These are phyloP conservation scores for Halocaridina rubra DNA, from an alignment of 2,888 invertebrate genomes.

Conservation along the genomic window DNA sequence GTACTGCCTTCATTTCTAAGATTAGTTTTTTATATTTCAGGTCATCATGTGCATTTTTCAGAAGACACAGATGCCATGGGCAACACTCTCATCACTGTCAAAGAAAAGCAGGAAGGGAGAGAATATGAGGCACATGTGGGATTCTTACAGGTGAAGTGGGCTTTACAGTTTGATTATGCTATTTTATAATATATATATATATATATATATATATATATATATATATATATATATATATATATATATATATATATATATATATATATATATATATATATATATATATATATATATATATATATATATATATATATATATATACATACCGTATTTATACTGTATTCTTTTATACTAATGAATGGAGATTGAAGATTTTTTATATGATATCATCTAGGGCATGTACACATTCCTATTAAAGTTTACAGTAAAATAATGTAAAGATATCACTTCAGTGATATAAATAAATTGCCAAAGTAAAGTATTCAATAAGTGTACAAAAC, in stretches of 20 bases:
- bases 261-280: conserved; percentile 14
- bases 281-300: conserved; percentile 25
- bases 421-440: no score
- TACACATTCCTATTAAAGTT: no score
- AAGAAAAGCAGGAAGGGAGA: conserved; percentile 23
- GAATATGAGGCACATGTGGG: conserved; percentile 51
- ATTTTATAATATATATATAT: conserved; percentile 18
- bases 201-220: conserved; percentile 26
- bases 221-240: no score
- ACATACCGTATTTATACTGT: conserved; percentile 3
- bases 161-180: no score
- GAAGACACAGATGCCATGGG: conserved; percentile 51
- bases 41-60: conserved; percentile 53
- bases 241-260: conserved; percentile 31
- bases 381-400: no score
- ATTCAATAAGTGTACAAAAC: no score
- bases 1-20: no score
- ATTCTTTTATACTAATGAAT: no score
- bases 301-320: conserved; percentile 29
- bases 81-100: conserved; percentile 36
- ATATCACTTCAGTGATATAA: no score
- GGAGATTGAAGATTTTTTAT: no score
- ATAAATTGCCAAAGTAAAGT: no score
- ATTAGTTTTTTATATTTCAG: neutral
- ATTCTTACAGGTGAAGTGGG: conserved; percentile 52